Evolutionary conservation across 2,797 vertebrate species (phyloP), one percentile per base, ranked within the genome.

Genomic region (Anableps anableps): DNA sequence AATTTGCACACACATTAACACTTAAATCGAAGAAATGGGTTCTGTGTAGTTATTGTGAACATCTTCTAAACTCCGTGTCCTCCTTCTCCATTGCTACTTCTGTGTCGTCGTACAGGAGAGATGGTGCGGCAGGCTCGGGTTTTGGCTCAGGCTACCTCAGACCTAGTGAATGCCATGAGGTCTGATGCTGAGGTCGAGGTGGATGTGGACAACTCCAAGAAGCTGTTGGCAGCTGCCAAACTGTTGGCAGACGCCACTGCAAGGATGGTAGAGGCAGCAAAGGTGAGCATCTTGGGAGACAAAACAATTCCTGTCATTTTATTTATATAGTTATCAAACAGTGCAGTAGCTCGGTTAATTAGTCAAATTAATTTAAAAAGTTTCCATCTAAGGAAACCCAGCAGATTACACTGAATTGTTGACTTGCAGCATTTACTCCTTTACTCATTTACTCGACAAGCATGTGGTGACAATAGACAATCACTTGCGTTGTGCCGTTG

Each of bases 261-360:
- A 17, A 96, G 98, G 86, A 99, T 99, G 99, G 99, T 99, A 81
- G 99, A 99, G 92, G 99, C 99, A 36, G 99, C 99, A 16, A 99
- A 99, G 98, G 98, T 99, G 92, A 84, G 70, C 48, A 34, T 4
- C 16, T 7, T 34, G 41, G 9, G 36, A 38, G 21, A 29, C 9
- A 0, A 55, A 53, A 53, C 21, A 53, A 43, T 10, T n/a, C n/a
- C n/a, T n/a, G n/a, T n/a, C n/a, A n/a, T n/a, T n/a, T n/a, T n/a
- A n/a, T n/a, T n/a, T n/a, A n/a, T n/a, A n/a, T n/a, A n/a, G n/a
- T n/a, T n/a, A n/a, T n/a, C n/a, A n/a, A n/a, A n/a, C n/a, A n/a
- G n/a, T n/a, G n/a, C n/a, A n/a, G n/a, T n/a, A n/a, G n/a, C n/a
- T n/a, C n/a, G n/a, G n/a, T n/a, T n/a, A n/a, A n/a, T n/a, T n/a